phyloP scores from a whole-genome alignment of 2,113 vertebrate species.

The Pterocles orientalis region DNA sequence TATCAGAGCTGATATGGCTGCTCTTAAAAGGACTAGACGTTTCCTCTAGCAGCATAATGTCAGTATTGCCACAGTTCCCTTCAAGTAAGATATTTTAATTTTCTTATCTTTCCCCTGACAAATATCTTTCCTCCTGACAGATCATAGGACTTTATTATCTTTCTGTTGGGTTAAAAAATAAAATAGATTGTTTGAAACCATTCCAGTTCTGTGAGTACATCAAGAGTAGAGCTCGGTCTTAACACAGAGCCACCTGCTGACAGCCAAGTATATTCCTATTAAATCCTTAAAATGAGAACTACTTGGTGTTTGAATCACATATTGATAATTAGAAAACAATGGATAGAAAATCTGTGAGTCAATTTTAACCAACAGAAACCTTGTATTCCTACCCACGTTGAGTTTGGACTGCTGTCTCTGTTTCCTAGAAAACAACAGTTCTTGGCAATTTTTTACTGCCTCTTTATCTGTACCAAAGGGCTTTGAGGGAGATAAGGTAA shows the following conservation, averaged over 20 bases:
- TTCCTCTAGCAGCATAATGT: background rate
- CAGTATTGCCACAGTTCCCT: background rate
- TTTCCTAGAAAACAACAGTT: background rate
- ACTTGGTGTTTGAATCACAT: background rate
- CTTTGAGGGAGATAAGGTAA: background rate
- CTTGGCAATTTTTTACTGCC: background rate
- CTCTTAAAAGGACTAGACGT: background rate
- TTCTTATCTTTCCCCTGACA: background rate
- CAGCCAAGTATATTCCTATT: background rate
- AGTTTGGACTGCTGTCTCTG: background rate
- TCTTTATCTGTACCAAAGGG: background rate
- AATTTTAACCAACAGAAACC: background rate
- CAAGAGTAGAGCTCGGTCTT: background rate
- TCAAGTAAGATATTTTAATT: background rate
- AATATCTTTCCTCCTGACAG: background rate
- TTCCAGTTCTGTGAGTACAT: background rate
- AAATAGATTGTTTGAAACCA: background rate
- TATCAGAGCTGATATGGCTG: background rate
- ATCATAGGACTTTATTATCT: background rate
- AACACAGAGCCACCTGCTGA: constrained; percentile 50
- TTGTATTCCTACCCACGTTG: background rate
- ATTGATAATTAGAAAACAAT: background rate
- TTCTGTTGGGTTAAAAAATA: background rate
- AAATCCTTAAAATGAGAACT: background rate
- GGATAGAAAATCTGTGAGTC: background rate